Base-by-base conservation (phyloP, 2,113 vertebrate species). In the Astatoreochromis straeleni region DNA sequence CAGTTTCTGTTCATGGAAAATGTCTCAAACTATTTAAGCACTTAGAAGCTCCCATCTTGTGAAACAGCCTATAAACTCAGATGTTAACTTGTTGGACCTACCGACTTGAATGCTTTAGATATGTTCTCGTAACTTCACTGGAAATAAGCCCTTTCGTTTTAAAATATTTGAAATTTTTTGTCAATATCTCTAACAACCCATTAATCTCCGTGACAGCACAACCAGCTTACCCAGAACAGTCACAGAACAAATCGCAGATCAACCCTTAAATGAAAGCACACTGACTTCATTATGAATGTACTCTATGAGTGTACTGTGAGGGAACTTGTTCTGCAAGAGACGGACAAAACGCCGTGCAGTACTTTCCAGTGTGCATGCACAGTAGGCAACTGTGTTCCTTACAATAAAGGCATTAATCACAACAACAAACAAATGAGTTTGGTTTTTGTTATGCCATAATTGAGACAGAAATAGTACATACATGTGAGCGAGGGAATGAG, bases 291-390 rank as follows among this genome's bases (percentile, higher is more conserved):
- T 91, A 87, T 92, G 75, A 80, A 85, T 55, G 58, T 21, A 85
- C 89, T 91, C 81, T 86, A 87, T 16, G 35, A 24, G 79, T 68
- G 89, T 89, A 89, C 45, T 91, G 85, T 88, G 80, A 75, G 85
- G 84, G 55, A 82, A 73, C 82, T 91, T 91, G 91, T 95, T 90
- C 89, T 87, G 83, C 87, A 90, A 86, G 24, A 88, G 89, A 81
- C 49, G n/a, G 54, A 91, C 80, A 85, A 51, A 9, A 89, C 83
- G 87, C 53, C 7, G 38, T 19, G 42, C 42, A 78, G 26, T 89
- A 88, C 86, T 89, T 91, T 89, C 91, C 85, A 88, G 82, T 82
- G 68, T 60, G 68, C 84, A 84, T 29, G 68, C 88, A 91, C 84
- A 92, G 90, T 75, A 47, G 79, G 81, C 60, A 49, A 82, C 83